phyloP scores from a whole-genome alignment of 2,113 vertebrate species.

The Caretta caretta region DNA sequence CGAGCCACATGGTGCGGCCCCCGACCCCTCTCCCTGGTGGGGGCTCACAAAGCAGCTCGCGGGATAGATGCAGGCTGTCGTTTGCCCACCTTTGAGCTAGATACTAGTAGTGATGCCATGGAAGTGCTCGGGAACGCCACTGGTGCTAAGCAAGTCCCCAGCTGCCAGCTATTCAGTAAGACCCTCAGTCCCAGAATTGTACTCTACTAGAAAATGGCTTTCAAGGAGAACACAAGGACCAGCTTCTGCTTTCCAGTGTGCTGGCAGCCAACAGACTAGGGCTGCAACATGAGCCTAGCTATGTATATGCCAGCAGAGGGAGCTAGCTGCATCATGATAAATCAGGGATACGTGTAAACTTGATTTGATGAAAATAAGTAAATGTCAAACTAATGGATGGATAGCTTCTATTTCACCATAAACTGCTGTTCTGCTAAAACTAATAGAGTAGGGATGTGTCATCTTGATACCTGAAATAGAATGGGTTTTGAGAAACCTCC shows the following conservation, averaged over 20 bases:
- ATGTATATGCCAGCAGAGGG: fast-evolving
- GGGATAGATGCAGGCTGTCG: no score
- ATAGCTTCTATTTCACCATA: not conserved
- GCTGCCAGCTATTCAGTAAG: not conserved
- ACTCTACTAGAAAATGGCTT: not conserved
- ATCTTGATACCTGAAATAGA: not conserved
- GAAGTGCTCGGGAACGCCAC: not conserved
- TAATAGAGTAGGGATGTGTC: not conserved
- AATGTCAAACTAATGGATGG: not conserved
- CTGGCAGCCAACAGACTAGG: fast-evolving
- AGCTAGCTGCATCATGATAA: not conserved
- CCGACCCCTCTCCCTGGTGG: no score
- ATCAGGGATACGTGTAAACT: no score
- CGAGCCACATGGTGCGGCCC: no score
- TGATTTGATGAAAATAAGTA: not conserved
- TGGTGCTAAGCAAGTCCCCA: not conserved
- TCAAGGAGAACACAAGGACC: not conserved
- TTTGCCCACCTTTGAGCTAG: no score
- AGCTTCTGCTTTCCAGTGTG: not conserved
- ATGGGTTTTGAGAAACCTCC: not conserved
- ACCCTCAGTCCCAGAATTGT: not conserved
- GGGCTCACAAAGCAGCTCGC: no score
- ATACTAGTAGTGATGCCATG: not conserved
- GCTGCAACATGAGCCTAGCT: not conserved
- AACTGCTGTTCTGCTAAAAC: not conserved